phyloP scores from a whole-genome alignment of 2,888 invertebrate genomes.

The Emmelina monodactyla region DNA sequence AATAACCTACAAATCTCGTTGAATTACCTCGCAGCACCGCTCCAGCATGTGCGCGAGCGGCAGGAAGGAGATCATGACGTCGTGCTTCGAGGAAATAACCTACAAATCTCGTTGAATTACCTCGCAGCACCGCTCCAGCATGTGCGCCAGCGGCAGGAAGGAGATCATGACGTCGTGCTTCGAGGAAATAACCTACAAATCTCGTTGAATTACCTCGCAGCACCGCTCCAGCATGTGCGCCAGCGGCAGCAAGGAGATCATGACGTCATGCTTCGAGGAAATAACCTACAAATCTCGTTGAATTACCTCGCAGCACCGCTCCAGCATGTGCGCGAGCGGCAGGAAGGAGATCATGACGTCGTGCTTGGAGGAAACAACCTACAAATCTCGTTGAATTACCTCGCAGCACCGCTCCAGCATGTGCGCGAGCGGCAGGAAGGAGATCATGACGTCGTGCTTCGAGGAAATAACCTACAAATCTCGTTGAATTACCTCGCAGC shows the following conservation, averaged over 20 bases:
- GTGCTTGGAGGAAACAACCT: conserved; percentile 72
- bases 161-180: conserved; percentile 88
- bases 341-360: conserved; percentile 95
- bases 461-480: no score
- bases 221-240: no score
- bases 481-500: conserved; percentile 89
- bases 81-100: conserved; percentile 76
- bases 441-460: conserved; percentile 85
- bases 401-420: conserved; percentile 97
- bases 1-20: no score
- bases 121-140: conserved; percentile 95
- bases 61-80: conserved; percentile 92
- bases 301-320: conserved; percentile 91
- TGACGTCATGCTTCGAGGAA: no score
- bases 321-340: conserved; percentile 97
- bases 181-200: no score
- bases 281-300: no score
- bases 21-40: conserved; percentile 89
- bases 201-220: no score
- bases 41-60: conserved; percentile 98
- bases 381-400: no score
- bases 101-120: no score
- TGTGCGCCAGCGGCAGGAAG: conserved; percentile 96
- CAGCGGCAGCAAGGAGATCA: no score
- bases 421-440: conserved; percentile 96